Base-by-base conservation (phyloP, 1,140 invertebrate species). In the Ips nitidus region DNA sequence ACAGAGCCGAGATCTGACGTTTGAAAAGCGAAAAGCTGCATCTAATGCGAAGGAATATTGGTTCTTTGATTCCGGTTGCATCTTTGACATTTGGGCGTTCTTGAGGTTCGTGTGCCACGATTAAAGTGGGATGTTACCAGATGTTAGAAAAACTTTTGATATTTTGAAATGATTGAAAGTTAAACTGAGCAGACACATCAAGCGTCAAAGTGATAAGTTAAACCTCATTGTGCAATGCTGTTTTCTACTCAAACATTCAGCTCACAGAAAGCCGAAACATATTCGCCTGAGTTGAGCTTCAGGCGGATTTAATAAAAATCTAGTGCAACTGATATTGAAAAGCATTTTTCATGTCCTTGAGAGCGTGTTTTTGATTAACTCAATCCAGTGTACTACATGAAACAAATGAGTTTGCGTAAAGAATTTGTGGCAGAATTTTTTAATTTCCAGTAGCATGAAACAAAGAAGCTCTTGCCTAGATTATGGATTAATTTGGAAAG, bases 361-460 rank as follows among this genome's bases (percentile, higher is more conserved):
- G 22, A 39, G 59, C 36, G 41, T 61, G 41, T 45, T 61, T 61
- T 7, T 43, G 59, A 45, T 61, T 47, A 47, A 61, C 41, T 36
- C 59, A 47, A 61, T 61, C 59, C 43, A 61, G 41, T 47, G 59
- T 36, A 45, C 42, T 61, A 61, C 43, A 61, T 45, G 41, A 61
- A 42, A 61, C 41, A 61, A 61, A 61, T 61, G 59, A 36, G 56
- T 22, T 22, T 22, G 22, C 22, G 22, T 22, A 22, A 22, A 22
- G 22, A 22, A 22, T 22, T 22, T 22, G 22, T 22, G 22, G 22
- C 22, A 22, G 22, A 22, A 22, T 22, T 22, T 22, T 22, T 22
- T 22, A 22, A 22, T 22, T 22, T 22, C 0, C 22, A 0, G 22
- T 22, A 22, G 22, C 22, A 22, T 0, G 22, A 22, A 22, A 22